These are phyloP conservation scores for Caenorhabditis imperialis DNA, from an alignment of 2,888 invertebrate genomes.

Conservation along the genomic window DNA sequence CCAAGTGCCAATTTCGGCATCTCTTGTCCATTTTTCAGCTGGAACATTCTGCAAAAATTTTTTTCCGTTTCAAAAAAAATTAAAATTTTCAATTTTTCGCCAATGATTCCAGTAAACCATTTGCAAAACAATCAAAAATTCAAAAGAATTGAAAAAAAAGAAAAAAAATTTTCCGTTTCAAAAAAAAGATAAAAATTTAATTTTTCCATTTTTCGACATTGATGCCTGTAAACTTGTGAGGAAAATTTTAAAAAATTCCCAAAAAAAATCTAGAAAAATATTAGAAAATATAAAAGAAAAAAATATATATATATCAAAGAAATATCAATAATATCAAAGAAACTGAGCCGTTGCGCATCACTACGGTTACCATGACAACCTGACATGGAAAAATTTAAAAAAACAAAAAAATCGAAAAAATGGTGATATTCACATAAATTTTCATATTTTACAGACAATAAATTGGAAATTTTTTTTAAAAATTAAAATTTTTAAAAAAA, in stretches of 20 bases:
- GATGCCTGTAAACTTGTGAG: not conserved
- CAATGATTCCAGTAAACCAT: not conserved
- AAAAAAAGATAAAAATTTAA: not conserved
- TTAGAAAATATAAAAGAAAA: too few relatives aligned
- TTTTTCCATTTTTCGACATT: not conserved
- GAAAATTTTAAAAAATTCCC: not conserved
- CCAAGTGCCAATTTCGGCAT: constrained; percentile 41
- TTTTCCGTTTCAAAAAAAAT: not conserved
- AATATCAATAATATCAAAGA: too few relatives aligned
- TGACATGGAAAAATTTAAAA: not conserved
- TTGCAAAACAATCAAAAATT: not conserved
- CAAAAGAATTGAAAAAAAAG: not conserved
- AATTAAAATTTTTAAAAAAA: not conserved
- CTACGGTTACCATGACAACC: not conserved
- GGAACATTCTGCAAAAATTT: constrained; percentile 19
- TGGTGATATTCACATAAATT: too few relatives aligned
- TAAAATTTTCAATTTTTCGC: not conserved
- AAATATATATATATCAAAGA: not conserved
- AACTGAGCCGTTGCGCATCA: too few relatives aligned
- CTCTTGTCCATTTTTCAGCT: constrained; percentile 17
- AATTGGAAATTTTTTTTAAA: not conserved
- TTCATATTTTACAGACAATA: too few relatives aligned
- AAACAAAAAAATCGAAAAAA: too few relatives aligned
- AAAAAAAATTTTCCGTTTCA: not conserved
- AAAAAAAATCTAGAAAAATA: not conserved